Conservation (phyloP, 2,888 invertebrate species). For the Lydus trimaculatus region DNA sequence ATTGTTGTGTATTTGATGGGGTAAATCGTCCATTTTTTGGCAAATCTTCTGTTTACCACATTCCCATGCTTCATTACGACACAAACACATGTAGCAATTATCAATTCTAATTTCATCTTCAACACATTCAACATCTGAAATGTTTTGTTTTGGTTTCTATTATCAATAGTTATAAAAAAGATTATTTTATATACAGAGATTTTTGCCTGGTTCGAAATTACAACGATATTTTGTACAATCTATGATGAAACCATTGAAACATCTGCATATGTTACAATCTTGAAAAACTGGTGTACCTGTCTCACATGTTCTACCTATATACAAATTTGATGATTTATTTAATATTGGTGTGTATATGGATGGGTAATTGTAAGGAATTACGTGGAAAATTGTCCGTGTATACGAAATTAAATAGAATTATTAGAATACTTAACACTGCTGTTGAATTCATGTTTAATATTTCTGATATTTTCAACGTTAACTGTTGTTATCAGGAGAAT, state of each 20-base stretch:
- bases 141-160: too few species aligned
- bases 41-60: neutral
- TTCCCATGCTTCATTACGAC: neutral
- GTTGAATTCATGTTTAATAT: too few species aligned
- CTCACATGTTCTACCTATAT: neutral
- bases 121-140: neutral
- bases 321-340: too few species aligned
- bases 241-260: neutral
- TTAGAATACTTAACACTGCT: too few species aligned
- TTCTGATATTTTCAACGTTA: too few species aligned
- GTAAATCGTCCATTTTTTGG: neutral
- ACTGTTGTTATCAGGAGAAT: too few species aligned
- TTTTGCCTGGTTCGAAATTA: neutral
- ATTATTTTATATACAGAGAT: neutral
- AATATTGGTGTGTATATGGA: too few species aligned
- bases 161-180: neutral
- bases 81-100: neutral
- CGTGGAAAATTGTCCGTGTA: too few species aligned
- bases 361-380: neutral
- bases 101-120: constrained; percentile 1
- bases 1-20: too few species aligned
- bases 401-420: too few species aligned
- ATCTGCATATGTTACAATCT: constrained; percentile 2
- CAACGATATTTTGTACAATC: constrained; percentile 3
- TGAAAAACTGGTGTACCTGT: neutral